Percentiles rank a stretch among this genome's conserved stretches.
These are phyloP conservation scores for Globia sparganii DNA, from an alignment of 2,888 invertebrate species.

Conservation along the genomic window DNA sequence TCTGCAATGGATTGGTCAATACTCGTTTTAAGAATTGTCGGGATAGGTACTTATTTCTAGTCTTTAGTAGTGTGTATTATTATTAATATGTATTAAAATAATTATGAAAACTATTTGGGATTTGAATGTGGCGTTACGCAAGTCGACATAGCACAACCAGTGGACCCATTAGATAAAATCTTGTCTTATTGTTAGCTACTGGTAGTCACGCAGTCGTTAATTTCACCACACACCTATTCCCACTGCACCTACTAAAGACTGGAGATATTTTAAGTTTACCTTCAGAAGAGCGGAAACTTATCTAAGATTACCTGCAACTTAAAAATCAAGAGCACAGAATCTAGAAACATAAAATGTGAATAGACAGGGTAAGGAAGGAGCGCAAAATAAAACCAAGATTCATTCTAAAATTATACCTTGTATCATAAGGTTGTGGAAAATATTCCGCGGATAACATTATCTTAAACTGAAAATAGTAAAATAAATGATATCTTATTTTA, in stretches of 20 bases:
- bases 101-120: slow-evolving; percentile 4
- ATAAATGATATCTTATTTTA: slow-evolving; percentile 35
- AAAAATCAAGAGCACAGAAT: background rate
- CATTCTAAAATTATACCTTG: slow-evolving; percentile 12
- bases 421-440: background rate
- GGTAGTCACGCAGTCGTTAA: background rate
- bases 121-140: slow-evolving; percentile 2
- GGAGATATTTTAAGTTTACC: background rate
- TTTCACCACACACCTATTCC: background rate
- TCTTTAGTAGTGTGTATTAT: slow-evolving; percentile 6
- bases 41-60: slow-evolving; percentile 10
- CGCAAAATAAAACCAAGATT: slow-evolving; percentile 9
- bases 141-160: background rate
- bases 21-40: background rate
- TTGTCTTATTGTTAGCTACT: background rate
- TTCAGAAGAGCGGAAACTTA: background rate
- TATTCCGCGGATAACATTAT: slow-evolving; percentile 42
- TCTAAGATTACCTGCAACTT: background rate
- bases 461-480: slow-evolving; percentile 32
- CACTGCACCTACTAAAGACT: slow-evolving; percentile 18
- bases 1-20: background rate
- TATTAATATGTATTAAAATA: background rate
- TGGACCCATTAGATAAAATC: background rate
- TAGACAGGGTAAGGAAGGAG: background rate
- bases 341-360: background rate